A percentile compares a stretch with the other conserved stretches of the same genome.
Evolutionary conservation across 2,113 vertebrate species (phyloP).

Genomic region (Bubo bubo): DNA sequence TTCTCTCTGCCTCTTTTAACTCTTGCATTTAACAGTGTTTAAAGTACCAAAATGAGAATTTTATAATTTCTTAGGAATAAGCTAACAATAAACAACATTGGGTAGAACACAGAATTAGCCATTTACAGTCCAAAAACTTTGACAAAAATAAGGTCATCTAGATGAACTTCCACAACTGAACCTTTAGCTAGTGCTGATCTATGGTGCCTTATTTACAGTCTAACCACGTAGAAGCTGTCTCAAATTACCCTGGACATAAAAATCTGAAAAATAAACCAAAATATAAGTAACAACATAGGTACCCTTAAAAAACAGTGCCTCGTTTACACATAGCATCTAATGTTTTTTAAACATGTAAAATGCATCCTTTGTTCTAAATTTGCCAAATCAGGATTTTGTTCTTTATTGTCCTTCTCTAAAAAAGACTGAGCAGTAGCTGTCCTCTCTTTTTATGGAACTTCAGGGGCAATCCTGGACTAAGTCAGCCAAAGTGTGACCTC

Average conservation of each 20-base stretch:
- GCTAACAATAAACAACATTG: background rate
- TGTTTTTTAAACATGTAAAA: background rate
- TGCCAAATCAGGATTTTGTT: background rate
- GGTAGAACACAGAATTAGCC: background rate
- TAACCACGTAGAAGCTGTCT: background rate
- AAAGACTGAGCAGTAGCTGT: background rate
- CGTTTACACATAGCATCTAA: rapidly evolving
- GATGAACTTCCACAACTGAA: background rate
- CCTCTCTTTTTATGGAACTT: background rate
- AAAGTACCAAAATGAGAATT: background rate
- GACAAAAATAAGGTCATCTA: background rate
- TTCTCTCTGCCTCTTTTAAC: background rate
- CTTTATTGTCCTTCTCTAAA: background rate
- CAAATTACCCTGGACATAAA: background rate
- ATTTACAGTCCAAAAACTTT: background rate
- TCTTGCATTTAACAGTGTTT: background rate
- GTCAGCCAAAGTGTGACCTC: background rate
- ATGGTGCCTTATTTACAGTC: background rate
- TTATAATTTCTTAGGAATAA: background rate
- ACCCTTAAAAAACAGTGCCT: background rate
- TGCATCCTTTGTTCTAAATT: background rate
- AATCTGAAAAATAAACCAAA: background rate
- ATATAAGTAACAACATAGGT: background rate
- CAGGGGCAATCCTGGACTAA: background rate
- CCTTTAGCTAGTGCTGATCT: background rate